Conservation (phyloP, 1,140 invertebrate genomes). For the Homalodisca vitripennis region DNA sequence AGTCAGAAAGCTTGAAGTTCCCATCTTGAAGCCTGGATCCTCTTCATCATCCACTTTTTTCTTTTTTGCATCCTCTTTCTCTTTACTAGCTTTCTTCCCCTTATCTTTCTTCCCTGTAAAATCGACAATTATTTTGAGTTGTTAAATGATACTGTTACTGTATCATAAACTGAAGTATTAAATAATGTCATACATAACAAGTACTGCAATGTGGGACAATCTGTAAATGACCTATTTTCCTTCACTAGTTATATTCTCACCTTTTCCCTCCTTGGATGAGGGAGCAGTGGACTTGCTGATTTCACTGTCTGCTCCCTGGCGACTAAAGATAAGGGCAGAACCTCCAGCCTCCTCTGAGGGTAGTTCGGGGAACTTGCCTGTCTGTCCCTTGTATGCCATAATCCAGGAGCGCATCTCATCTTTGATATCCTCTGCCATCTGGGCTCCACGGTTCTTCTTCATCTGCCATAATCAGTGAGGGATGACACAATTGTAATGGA, state of each 20-base stretch:
- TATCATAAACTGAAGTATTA: no score
- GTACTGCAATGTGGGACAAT: no score
- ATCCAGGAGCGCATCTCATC: conserved; percentile 86
- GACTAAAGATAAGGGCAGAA: conserved; percentile 76
- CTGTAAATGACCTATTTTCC: no score
- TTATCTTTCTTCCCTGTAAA: conserved; percentile 40
- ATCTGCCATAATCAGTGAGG: conserved; percentile 53
- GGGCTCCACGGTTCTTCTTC: conserved; percentile 58
- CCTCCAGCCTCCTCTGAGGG: conserved; percentile 88
- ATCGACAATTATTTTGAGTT: no score
- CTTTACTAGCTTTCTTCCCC: conserved; percentile 54
- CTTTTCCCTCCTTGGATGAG: conserved; percentile 76
- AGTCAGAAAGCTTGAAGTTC: conserved; percentile 52
- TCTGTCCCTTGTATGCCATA: conserved; percentile 70
- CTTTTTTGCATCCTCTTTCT: conserved; percentile 51
- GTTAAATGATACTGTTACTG: no score
- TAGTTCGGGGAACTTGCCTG: conserved; percentile 87
- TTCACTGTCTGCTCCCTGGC: conserved; percentile 61
- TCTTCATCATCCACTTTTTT: conserved; percentile 58
- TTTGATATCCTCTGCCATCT: conserved; percentile 77
- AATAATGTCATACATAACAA: no score
- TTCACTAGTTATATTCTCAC: no score
- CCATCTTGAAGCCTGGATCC: conserved; percentile 54
- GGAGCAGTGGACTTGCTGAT: conserved; percentile 71
- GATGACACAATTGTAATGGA: no score